These are phyloP conservation scores for Lagopus muta DNA, from an alignment of 2,113 vertebrate genomes.

Conservation along the genomic window DNA sequence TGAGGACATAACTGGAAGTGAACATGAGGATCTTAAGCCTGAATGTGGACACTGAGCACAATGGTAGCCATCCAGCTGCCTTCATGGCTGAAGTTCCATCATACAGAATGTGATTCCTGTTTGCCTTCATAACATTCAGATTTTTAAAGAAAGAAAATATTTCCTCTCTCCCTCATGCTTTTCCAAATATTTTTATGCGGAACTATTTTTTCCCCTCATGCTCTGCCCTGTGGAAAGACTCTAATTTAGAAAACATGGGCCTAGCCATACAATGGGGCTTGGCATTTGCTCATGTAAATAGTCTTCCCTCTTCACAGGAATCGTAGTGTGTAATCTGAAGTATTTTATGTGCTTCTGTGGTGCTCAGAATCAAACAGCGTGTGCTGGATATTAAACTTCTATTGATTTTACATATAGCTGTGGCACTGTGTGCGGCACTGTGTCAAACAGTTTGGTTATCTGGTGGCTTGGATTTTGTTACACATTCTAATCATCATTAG, in stretches of 20 bases:
- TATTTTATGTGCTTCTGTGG: background rate
- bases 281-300: background rate
- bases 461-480: background rate
- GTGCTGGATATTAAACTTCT: background rate
- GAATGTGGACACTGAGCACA: background rate
- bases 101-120: background rate
- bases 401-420: background rate
- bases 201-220: background rate
- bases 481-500: background rate
- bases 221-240: background rate
- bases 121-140: background rate
- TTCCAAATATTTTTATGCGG: background rate
- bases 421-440: background rate
- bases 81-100: background rate
- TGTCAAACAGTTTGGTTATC: background rate
- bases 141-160: background rate
- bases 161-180: background rate
- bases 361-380: background rate
- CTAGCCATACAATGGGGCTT: background rate
- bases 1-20: background rate
- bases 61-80: background rate
- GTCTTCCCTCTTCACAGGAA: background rate
- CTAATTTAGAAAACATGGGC: slow-evolving; percentile 20
- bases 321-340: background rate
- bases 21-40: background rate